Evolutionary conservation across 2,113 vertebrate species (phyloP), one percentile per base, ranked within the genome.

Genomic region (Lepus americanus): DNA sequence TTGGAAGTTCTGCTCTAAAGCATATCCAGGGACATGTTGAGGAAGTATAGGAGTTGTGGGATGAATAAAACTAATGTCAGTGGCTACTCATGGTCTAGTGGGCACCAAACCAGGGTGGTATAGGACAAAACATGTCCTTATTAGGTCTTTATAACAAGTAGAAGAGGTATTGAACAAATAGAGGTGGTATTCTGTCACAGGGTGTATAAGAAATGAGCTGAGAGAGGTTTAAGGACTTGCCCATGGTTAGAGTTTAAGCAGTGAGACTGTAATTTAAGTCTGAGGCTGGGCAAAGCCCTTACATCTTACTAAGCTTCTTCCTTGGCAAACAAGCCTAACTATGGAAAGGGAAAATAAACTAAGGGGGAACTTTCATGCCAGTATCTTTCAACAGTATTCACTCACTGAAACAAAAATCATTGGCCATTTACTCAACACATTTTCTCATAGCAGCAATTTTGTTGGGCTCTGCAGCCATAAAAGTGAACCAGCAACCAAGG

Each of bases 221-320:
- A 39, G 69, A 36, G 72, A 88, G 36, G 17, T 39, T 89, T 95
- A 84, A 79, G 70, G 79, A 83, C 44, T 13, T 72, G 36, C 39
- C 19, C 23, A 89, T 84, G 7, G 27, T 91, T 53, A 94, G 36
- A 89, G 29, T 83, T 86, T 79, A 88, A 69, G 72, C 13, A 86
- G 25, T 19, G 33, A 44, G 0, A 20, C 4, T 90, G 20, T 17
- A n/a, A 80, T 87, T 49, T 87, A 92, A 89, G 92, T 22, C 6
- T 11, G 44, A 70, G 8, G 87, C 90, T 59, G 39, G 33, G 44
- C 0, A 82, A 69, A 66, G 19, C n/a, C 20, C 85, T 85, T 64
- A 25, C 8, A 67, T 61, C 11, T 83, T 80, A 73, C 36, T 70
- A 33, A 87, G 22, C 36, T 86, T 53, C 36, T 29, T 70, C 70